Percentiles rank a stretch among this genome's conserved stretches.
Evolutionary conservation across 2,797 vertebrate genomes (phyloP).

Genomic region (Morelia viridis): DNA sequence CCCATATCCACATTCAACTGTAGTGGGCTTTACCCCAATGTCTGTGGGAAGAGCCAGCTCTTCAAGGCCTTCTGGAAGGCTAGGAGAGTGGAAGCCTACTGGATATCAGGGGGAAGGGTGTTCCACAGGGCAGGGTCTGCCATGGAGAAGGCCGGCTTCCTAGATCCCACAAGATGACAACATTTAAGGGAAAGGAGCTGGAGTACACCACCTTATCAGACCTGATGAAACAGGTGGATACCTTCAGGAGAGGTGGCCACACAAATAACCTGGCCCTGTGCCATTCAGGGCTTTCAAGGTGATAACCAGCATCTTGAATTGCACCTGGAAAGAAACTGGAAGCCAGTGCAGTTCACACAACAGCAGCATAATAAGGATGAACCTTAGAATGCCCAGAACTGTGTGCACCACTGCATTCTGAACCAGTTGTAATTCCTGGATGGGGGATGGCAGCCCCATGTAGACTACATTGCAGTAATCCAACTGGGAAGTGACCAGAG

Average conservation of each 20-base stretch:
- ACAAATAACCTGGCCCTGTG: not conserved
- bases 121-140: not conserved
- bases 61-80: not conserved
- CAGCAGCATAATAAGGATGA: not conserved
- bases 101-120: not conserved
- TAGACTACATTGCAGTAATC: not conserved
- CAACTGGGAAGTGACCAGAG: not conserved
- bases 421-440: not conserved
- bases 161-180: not conserved
- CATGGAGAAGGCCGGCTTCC: not conserved
- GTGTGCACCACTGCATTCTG: not conserved
- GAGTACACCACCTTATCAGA: not conserved
- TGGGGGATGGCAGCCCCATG: not conserved
- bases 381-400: not conserved
- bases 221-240: not conserved
- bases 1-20: not conserved
- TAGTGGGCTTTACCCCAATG: not conserved
- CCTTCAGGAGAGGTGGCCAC: not conserved
- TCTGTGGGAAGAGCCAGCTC: not conserved
- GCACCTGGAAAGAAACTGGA: not conserved
- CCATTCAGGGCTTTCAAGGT: not conserved
- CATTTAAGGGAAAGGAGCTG: not conserved
- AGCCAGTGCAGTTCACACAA: not conserved
- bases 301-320: not conserved
- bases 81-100: not conserved